A percentile compares a stretch with the other conserved stretches of the same genome.
These are phyloP conservation scores for Sylvicapra grimmia DNA, from an alignment of 2,113 vertebrate species.

Conservation along the genomic window DNA sequence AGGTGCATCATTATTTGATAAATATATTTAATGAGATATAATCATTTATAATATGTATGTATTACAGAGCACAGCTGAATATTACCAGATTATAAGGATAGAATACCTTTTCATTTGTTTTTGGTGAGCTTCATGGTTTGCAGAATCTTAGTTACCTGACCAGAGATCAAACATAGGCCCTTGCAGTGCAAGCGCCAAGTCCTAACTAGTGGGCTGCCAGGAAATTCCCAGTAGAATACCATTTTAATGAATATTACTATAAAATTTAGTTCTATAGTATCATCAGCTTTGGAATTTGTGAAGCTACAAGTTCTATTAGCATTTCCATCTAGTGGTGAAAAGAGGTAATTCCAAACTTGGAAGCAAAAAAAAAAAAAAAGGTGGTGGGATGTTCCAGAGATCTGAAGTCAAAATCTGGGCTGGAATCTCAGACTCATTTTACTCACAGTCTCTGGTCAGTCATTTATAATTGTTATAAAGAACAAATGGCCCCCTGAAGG, in stretches of 20 bases:
- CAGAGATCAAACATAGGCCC: neutral
- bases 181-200: neutral
- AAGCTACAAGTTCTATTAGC: neutral
- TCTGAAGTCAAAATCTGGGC: neutral
- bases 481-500: neutral
- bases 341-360: neutral
- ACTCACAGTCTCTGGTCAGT: neutral
- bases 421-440: neutral
- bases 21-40: constrained; percentile 6
- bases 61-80: neutral
- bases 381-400: neutral
- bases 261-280: constrained; percentile 14
- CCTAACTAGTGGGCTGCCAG: neutral
- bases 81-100: neutral
- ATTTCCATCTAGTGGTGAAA: neutral
- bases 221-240: neutral
- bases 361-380: neutral
- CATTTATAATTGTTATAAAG: neutral
- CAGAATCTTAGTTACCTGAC: neutral
- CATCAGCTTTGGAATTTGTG: neutral
- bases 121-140: neutral
- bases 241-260: neutral
- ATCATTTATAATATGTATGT: neutral
- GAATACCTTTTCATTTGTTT: neutral
- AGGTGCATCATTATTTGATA: constrained; percentile 13